Base-by-base conservation (phyloP, 2,888 invertebrate species). In the Cybosia mesomella region DNA sequence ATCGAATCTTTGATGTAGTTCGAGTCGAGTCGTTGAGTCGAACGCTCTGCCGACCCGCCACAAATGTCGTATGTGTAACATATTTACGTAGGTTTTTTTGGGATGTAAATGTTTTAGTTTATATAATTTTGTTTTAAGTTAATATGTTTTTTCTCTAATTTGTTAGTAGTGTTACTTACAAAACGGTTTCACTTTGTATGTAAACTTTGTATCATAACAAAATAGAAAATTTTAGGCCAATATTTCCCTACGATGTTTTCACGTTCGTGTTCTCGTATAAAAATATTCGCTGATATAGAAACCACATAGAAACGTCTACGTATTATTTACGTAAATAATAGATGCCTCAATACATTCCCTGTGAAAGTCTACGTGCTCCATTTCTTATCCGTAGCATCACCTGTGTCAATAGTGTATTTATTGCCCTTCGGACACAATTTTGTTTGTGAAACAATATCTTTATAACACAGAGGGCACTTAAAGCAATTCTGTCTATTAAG, bases 351-450 rank as follows among this genome's bases (percentile, higher is more conserved):
- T 79, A 67, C 73, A 72, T 59, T 69, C 61, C 60, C 34, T 71
- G 55, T 67, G 57, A 61, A 62, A 58, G 57, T 61, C 43, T 58
- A 61, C 61, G 64, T 64, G 55, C 24, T 58, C 66, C 58, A 64
- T 70, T 67, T 61, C 36, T 53, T 63, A 67, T 58, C 34, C 57
- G 68, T 62, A 53, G 58, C 68, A 75, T 77, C 83, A 83, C 83
- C 83, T 83, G 79, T 68, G 68, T 78, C 79, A 84, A 85, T 73
- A 85, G 70, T 75, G 67, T 21, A 72, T 67, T 72, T 69, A 70
- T 70, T 75, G 73, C 63, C 68, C 39, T 62, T 54, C 65, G 67
- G 63, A 67, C 72, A 68, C 62, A 73, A 75, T 77, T 77, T 74
- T 81, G 67, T 81, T 80, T 80, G 70, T 66, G 24, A 67, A 74